Evolutionary conservation across 2,113 vertebrate species (phyloP), one percentile per base, ranked within the genome.

Genomic region (Leucosticte australis): DNA sequence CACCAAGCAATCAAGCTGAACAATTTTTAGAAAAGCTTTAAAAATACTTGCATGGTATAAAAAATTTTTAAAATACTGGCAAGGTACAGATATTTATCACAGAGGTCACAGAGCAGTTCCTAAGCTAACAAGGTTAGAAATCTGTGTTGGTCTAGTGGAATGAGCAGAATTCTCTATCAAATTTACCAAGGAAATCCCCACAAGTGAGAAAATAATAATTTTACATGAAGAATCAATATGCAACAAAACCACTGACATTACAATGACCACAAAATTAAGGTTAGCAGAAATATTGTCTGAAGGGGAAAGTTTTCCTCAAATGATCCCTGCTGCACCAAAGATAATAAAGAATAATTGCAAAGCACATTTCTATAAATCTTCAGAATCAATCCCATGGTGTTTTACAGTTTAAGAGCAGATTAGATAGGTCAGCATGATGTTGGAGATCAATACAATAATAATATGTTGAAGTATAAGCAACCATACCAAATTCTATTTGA

Each of bases 381-480:
- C 60, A 39, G 39, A 41, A 63, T 49, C 87, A 70, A 78, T 67
- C 60, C 37, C 24, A 13, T 4, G 13, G 26, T 37, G 35, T 59
- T 95, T 70, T 64, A 49, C 59, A 81, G 71, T 52, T 75, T 27
- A 83, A 64, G 31, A 74, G 35, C 27, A 88, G 67, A 78, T 77
- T 42, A 77, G 37, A 63, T n/a, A 68, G 79, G 76, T 79, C 82
- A 92, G 71, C 50, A 11, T 11, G 37, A 80, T 64, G 67, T 21
- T 57, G 30, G 52, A 88, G 71, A 95, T 92, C 94, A 80, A 92
- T 83, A 92, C 71, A 55, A 50, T 39, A 91, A 59, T 49, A 84
- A 73, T 26, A 77, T 1, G 6, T 10, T 95, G 46, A 76, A 83
- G 7, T 37, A 83, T 49, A 92, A 88, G 79, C 44, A 81, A 56